Evolutionary conservation across 1,140 invertebrate genomes (phyloP).

Genomic region (Yoshiicerus persimilis): DNA sequence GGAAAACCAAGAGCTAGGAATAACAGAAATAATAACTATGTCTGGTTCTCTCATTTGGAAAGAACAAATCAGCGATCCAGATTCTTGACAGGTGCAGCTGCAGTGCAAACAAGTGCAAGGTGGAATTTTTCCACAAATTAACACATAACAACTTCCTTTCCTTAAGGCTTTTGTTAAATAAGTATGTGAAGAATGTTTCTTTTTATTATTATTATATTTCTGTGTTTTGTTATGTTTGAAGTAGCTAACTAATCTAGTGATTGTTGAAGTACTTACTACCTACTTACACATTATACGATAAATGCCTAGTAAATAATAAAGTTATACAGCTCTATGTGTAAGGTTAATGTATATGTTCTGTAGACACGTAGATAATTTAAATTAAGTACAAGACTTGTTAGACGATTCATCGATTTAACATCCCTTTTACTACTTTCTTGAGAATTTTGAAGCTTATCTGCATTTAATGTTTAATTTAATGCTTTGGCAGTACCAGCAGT

Average conservation of each 20-base stretch:
- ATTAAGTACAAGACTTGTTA: not conserved
- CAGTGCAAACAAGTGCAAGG: not conserved
- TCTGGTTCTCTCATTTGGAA: not conserved
- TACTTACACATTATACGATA: not conserved
- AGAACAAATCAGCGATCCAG: not conserved
- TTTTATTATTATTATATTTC: not conserved
- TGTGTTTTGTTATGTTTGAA: not conserved
- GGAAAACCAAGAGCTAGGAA: not conserved
- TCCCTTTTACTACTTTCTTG: not conserved
- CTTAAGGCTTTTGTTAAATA: not conserved
- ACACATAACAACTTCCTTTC: not conserved
- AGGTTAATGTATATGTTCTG: not conserved
- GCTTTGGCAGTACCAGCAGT: not conserved
- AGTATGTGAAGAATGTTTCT: not conserved
- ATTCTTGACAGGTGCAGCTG: not conserved
- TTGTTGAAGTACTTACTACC: not conserved
- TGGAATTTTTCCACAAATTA: constrained; percentile 14
- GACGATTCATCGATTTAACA: not conserved
- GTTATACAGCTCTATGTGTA: not conserved
- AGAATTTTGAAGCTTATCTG: not conserved
- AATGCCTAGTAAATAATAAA: not conserved
- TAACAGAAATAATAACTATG: not conserved
- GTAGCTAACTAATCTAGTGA: not conserved
- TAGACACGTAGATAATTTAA: not conserved
- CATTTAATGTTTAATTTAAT: not conserved